Evolutionary conservation across 2,888 invertebrate species (phyloP).

Genomic region (Catocala sponsa): DNA sequence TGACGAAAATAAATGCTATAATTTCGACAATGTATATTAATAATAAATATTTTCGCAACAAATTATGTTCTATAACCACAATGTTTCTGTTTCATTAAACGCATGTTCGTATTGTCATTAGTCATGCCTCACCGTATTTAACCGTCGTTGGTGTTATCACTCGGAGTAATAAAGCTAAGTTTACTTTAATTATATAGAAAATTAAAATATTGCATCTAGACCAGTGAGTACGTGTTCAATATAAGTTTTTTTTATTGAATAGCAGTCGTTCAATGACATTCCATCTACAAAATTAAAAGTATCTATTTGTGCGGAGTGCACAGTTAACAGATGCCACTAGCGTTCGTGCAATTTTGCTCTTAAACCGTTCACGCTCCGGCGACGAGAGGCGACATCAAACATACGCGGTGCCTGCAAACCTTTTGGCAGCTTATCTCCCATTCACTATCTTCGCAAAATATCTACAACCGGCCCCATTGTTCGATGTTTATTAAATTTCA

Average conservation of each 20-base stretch:
- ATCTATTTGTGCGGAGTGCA: constrained; percentile 78
- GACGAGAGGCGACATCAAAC: constrained; percentile 87
- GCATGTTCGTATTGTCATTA: constrained; percentile 8
- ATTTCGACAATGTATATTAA: neutral
- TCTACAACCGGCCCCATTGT: constrained; percentile 81
- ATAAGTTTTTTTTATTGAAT: constrained; percentile 52
- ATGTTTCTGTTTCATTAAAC: constrained; percentile 7
- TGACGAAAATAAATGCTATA: neutral
- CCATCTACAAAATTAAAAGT: constrained; percentile 87
- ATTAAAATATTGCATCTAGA: constrained; percentile 40
- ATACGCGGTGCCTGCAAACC: constrained; percentile 81
- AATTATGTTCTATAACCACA: constrained; percentile 12
- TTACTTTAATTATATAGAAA: constrained; percentile 23
- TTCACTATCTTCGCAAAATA: constrained; percentile 83
- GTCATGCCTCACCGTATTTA: constrained; percentile 16
- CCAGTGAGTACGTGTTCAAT: constrained; percentile 45
- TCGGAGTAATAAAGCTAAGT: constrained; percentile 9
- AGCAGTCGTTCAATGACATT: constrained; percentile 66
- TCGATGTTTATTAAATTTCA: constrained; percentile 87
- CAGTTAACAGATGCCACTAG: constrained; percentile 85
- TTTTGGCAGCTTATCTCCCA: constrained; percentile 87
- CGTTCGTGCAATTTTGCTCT: constrained; percentile 84
- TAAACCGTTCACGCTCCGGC: constrained; percentile 82
- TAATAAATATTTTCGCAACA: constrained; percentile 9
- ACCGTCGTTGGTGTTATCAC: constrained; percentile 1